These are phyloP conservation scores for Mamestra configurata DNA, from an alignment of 1,140 invertebrate genomes.

Conservation along the genomic window DNA sequence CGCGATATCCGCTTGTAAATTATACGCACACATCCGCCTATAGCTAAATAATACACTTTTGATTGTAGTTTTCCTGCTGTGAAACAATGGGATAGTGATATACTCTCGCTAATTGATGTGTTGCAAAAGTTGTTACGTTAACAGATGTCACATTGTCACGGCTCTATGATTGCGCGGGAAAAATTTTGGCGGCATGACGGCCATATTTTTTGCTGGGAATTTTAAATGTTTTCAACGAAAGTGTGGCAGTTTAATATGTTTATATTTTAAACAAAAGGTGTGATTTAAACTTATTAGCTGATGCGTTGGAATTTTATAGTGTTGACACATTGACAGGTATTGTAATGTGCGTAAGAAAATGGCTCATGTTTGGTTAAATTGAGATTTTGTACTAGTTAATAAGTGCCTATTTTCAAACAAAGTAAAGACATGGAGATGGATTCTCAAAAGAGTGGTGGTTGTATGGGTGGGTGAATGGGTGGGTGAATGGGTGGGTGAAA, in stretches of 20 bases:
- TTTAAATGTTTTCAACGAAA: background rate
- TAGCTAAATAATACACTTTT: conserved; percentile 52
- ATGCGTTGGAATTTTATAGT: background rate
- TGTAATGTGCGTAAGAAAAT: background rate
- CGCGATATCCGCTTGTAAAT: conserved; percentile 58
- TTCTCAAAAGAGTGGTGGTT: too few relatives aligned
- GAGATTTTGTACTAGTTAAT: too few relatives aligned
- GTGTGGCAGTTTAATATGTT: background rate
- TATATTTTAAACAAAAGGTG: conserved; percentile 1
- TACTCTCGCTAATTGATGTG: conserved; percentile 36
- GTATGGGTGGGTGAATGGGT: too few relatives aligned
- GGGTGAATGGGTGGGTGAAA: too few relatives aligned
- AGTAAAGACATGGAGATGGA: too few relatives aligned
- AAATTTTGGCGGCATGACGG: background rate
- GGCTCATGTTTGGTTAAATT: too few relatives aligned
- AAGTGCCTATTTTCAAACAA: too few relatives aligned
- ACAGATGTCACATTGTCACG: conserved; percentile 40
- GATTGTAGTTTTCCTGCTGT: conserved; percentile 43
- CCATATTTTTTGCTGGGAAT: background rate
- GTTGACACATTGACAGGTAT: background rate
- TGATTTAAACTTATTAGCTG: background rate
- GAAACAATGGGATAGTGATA: conserved; percentile 32
- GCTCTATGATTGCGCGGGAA: conserved; percentile 31
- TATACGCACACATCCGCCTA: conserved; percentile 54
- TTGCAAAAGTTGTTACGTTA: background rate